Percentiles rank a stretch among this genome's conserved stretches.
Evolutionary conservation across 1,140 invertebrate species (phyloP).

Genomic region (Cyphomyrmex costatus): DNA sequence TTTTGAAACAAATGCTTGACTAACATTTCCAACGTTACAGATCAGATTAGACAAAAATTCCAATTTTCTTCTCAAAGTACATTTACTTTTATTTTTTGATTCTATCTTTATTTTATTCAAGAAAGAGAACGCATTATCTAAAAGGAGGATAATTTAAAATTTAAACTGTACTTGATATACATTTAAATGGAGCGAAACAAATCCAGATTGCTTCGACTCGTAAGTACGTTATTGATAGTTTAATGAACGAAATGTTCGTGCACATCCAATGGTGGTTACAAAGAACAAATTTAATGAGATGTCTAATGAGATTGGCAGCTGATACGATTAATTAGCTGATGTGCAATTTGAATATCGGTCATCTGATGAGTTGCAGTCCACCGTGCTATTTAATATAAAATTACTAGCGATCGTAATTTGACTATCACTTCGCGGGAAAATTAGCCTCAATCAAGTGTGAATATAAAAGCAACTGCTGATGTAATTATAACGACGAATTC

Average conservation of each 20-base stretch:
- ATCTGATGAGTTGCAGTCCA: slow-evolving; percentile 29
- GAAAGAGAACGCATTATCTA: background rate
- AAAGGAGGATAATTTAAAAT: background rate
- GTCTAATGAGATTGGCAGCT: background rate
- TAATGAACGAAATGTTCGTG: slow-evolving; percentile 1
- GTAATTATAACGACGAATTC: slow-evolving; percentile 41
- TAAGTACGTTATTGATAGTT: slow-evolving; percentile 18
- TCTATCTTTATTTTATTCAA: slow-evolving; percentile 3
- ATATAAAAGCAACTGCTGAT: slow-evolving; percentile 47
- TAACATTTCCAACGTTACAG: background rate
- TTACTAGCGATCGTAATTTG: slow-evolving; percentile 30
- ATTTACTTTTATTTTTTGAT: background rate
- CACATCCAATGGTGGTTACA: background rate
- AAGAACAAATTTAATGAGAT: slow-evolving; percentile 62
- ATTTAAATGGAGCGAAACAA: slow-evolving; percentile 9
- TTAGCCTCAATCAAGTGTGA: background rate
- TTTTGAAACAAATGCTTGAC: background rate
- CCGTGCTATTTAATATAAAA: slow-evolving; percentile 36
- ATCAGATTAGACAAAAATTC: background rate
- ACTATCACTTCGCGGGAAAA: background rate
- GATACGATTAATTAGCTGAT: slow-evolving; percentile 62
- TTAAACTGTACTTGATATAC: background rate
- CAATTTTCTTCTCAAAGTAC: background rate
- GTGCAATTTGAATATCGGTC: slow-evolving; percentile 53
- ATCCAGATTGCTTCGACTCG: background rate